phyloP scores from a whole-genome alignment of 53 echinoderm and acorn worm genomes.

The Astropecten irregularis region DNA sequence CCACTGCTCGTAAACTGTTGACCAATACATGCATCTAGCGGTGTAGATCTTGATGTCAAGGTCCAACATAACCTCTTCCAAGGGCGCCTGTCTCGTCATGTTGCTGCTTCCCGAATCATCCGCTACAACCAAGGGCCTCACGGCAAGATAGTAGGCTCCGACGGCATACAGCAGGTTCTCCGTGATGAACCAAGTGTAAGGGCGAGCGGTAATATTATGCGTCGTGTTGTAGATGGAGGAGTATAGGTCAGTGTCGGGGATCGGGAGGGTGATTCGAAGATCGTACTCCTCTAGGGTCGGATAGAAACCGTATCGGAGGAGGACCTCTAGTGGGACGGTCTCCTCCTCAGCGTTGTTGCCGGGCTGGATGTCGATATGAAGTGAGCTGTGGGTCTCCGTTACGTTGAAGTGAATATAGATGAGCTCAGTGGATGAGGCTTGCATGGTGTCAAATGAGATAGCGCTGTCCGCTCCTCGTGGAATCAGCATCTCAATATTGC shows the following conservation, averaged over 20 bases:
- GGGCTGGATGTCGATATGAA: conserved; percentile 74
- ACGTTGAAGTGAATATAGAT: conserved; percentile 69
- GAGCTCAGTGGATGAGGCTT: conserved; percentile 32
- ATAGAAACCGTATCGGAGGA: conserved; percentile 76
- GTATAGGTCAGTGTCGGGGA: conserved; percentile 37
- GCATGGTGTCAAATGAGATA: conserved; percentile 63
- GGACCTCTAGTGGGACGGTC: conserved; percentile 40
- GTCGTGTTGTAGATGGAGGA: conserved; percentile 62
- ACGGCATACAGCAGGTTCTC: conserved; percentile 69
- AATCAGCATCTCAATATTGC: conserved; percentile 74
- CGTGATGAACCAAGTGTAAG: conserved; percentile 77
- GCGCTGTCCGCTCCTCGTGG: conserved; percentile 65
- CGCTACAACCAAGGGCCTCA: conserved; percentile 19
- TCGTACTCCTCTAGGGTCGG: conserved; percentile 65
- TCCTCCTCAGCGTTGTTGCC: not conserved
- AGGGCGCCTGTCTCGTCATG: not conserved
- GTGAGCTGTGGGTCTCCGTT: conserved; percentile 70
- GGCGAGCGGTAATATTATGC: conserved; percentile 64
- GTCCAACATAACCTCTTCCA: conserved; percentile 30
- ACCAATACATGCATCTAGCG: conserved; percentile 82
- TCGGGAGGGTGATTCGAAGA: conserved; percentile 59
- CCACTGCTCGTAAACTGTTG: conserved; percentile 74
- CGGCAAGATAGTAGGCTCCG: conserved; percentile 71
- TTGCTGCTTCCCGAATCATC: not conserved
- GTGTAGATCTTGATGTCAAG: conserved; percentile 76